These are phyloP conservation scores for Hedya salicella DNA, from an alignment of 2,888 invertebrate species.

Conservation along the genomic window DNA sequence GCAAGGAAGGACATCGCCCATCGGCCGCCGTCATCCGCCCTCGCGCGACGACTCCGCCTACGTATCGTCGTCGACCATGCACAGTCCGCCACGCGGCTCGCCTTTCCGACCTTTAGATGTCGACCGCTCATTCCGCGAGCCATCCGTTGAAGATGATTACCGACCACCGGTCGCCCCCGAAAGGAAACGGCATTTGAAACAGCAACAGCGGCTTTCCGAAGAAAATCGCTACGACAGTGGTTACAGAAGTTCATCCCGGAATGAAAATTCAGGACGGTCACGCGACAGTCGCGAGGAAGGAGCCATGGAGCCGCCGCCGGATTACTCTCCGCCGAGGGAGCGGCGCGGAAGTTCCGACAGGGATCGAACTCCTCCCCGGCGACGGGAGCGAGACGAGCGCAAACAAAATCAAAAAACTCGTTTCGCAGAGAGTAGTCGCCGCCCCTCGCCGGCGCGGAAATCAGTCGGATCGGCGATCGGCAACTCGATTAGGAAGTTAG, in stretches of 20 bases:
- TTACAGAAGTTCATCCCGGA: slow-evolving; percentile 84
- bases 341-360: slow-evolving; percentile 75
- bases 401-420: slow-evolving; percentile 90
- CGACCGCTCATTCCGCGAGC: slow-evolving; percentile 78
- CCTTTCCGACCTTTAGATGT: slow-evolving; percentile 78
- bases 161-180: slow-evolving; percentile 88
- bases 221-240: slow-evolving; percentile 85
- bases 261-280: slow-evolving; percentile 80
- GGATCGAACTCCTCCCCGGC: slow-evolving; percentile 74
- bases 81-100: slow-evolving; percentile 83
- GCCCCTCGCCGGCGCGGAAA: slow-evolving; percentile 75
- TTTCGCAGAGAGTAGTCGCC: slow-evolving; percentile 83
- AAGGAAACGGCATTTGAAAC: slow-evolving; percentile 86
- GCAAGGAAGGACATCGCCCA: slow-evolving; percentile 73
- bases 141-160: slow-evolving; percentile 80
- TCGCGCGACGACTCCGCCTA: slow-evolving; percentile 85
- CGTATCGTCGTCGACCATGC: slow-evolving; percentile 84
- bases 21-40: slow-evolving; percentile 77
- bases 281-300: slow-evolving; percentile 80
- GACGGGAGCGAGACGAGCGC: slow-evolving; percentile 80
- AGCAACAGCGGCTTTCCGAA: slow-evolving; percentile 81
- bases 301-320: slow-evolving; percentile 88
- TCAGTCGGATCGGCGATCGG: slow-evolving; percentile 88
- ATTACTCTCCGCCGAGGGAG: slow-evolving; percentile 88
- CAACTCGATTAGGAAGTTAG: slow-evolving; percentile 92